Percentiles rank a stretch among this genome's conserved stretches.
Conservation (phyloP, 1,140 invertebrate genomes). For the Plutomurus gul region DNA sequence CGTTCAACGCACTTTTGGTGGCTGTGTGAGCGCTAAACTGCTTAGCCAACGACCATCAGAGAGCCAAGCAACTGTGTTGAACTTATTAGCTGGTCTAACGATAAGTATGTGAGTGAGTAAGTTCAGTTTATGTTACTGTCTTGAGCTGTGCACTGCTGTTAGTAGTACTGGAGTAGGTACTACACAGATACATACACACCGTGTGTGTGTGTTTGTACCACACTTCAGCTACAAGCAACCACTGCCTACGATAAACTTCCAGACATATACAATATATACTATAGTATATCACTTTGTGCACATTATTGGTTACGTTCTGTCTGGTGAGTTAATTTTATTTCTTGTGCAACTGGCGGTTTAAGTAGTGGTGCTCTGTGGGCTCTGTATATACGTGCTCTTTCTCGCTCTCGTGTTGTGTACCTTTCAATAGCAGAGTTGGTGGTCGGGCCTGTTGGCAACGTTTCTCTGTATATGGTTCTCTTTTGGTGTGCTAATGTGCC, state of each 20-base stretch:
- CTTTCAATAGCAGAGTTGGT: neutral
- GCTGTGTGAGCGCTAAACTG: neutral
- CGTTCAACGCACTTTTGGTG: constrained; percentile 3
- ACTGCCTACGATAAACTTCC: neutral
- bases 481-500: neutral
- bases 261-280: neutral
- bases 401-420: no score
- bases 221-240: no score
- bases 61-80: neutral
- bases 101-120: neutral
- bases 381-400: no score
- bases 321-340: neutral
- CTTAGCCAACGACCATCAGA: constrained; percentile 24
- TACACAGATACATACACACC: neutral
- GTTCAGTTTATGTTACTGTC: constrained; percentile 4
- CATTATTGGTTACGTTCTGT: no score
- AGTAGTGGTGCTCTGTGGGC: neutral
- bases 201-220: neutral
- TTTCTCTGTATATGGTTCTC: neutral
- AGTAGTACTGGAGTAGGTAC: no score
- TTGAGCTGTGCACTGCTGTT: constrained; percentile 14
- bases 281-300: neutral
- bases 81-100: neutral
- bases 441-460: neutral
- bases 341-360: neutral